phyloP scores from a whole-genome alignment of 2,113 vertebrate genomes.

The Trematomus loennbergii region DNA sequence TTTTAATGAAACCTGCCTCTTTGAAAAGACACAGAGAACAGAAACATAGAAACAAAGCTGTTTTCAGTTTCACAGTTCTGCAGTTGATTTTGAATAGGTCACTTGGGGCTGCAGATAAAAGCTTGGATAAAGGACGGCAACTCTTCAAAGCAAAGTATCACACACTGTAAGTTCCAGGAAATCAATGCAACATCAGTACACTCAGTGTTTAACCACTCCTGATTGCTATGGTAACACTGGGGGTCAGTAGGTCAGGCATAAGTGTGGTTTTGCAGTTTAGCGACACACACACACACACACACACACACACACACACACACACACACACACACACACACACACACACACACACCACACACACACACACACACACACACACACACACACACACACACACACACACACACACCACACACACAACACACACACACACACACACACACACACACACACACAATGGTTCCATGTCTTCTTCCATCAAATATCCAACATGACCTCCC shows the following conservation, averaged over 20 bases:
- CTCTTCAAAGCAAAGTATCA: slow-evolving; percentile 25
- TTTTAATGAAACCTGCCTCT: slow-evolving; percentile 39
- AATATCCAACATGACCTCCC: slow-evolving; percentile 30
- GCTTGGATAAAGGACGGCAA: slow-evolving; percentile 12
- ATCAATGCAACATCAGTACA: slow-evolving; percentile 29
- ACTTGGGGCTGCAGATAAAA: slow-evolving; percentile 38
- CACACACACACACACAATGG: not conserved
- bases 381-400: not conserved
- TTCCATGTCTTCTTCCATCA: slow-evolving; percentile 16
- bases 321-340: not conserved
- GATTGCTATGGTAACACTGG: slow-evolving; percentile 30
- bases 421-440: slow-evolving; percentile 11
- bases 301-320: not conserved
- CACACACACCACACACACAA: not conserved
- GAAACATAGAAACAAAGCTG: slow-evolving; percentile 29
- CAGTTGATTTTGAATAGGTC: slow-evolving; percentile 36
- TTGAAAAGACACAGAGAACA: slow-evolving; percentile 32
- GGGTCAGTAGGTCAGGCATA: slow-evolving; percentile 55
- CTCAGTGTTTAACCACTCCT: slow-evolving; percentile 32
- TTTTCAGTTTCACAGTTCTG: slow-evolving; percentile 30
- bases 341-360: not conserved
- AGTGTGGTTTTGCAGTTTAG: slow-evolving; percentile 37
- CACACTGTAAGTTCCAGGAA: slow-evolving; percentile 37
- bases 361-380: slow-evolving; percentile 17
- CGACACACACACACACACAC: slow-evolving; percentile 18